Conservation (phyloP, 2,888 invertebrate species). For the Hypsopygia costalis region DNA sequence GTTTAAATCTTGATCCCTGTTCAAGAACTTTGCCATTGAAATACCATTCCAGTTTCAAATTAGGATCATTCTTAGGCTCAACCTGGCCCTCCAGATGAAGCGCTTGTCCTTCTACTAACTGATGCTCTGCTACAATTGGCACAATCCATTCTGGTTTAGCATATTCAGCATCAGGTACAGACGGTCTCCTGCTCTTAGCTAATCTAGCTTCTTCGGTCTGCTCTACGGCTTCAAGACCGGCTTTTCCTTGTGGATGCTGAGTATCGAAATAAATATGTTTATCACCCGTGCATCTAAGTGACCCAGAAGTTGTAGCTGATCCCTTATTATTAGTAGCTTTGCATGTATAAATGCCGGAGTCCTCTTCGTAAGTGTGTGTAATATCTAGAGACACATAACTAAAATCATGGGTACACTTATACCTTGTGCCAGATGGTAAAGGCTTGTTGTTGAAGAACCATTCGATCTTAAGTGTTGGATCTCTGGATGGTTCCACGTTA, state of each 20-base stretch:
- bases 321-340: conserved; percentile 94
- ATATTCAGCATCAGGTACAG: conserved; percentile 87
- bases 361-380: conserved; percentile 92
- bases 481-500: conserved; percentile 94
- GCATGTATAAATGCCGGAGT: conserved; percentile 95
- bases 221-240: conserved; percentile 93
- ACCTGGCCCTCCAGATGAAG: conserved; percentile 97
- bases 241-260: conserved; percentile 96
- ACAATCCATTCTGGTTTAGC: conserved; percentile 93
- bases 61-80: conserved; percentile 95
- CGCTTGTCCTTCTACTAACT: conserved; percentile 89
- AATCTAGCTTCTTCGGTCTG: conserved; percentile 92
- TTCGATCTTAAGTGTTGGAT: conserved; percentile 94
- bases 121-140: conserved; percentile 90
- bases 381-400: conserved; percentile 97
- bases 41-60: conserved; percentile 95
- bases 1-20: conserved; percentile 93
- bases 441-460: conserved; percentile 98
- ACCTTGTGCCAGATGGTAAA: conserved; percentile 92
- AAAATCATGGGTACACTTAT: conserved; percentile 96
- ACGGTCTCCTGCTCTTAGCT: conserved; percentile 85
- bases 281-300: conserved; percentile 90
- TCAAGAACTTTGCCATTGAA: conserved; percentile 94
- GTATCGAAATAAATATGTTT: conserved; percentile 92
- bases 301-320: conserved; percentile 93